phyloP scores from a whole-genome alignment of 2,888 invertebrate species.

The Tetropium fuscum region DNA sequence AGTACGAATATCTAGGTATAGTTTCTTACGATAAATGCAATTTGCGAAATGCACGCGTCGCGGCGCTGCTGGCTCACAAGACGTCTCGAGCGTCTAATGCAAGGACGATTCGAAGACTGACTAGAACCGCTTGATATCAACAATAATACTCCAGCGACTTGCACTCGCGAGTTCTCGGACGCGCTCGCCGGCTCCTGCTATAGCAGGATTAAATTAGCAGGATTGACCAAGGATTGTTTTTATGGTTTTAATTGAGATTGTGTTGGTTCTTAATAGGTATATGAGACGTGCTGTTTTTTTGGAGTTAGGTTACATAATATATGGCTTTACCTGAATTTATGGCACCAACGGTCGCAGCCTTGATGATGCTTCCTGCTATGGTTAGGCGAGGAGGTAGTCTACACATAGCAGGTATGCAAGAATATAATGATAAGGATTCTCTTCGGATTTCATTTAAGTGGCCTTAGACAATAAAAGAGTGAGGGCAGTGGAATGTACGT shows the following conservation, averaged over 20 bases:
- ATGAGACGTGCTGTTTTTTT: conserved; percentile 22
- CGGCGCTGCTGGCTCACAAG: conserved; percentile 28
- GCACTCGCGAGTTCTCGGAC: conserved; percentile 27
- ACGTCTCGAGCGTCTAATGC: conserved; percentile 32
- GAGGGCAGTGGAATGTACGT: no score
- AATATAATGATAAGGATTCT: no score
- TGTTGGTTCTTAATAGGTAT: conserved; percentile 29
- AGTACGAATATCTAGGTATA: conserved; percentile 15
- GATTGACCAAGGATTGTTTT: conserved; percentile 33
- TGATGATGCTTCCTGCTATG: background rate
- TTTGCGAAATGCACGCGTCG: conserved; percentile 25
- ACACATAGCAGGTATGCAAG: no score
- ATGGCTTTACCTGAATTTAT: background rate
- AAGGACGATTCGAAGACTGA: conserved; percentile 36
- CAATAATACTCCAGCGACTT: conserved; percentile 34
- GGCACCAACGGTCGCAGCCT: background rate
- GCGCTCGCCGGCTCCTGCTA: conserved; percentile 31
- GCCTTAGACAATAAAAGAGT: no score
- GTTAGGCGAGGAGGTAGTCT: background rate
- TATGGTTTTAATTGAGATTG: conserved; percentile 29
- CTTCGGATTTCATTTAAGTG: no score
- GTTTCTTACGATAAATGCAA: conserved; percentile 3
- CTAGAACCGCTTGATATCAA: conserved; percentile 27
- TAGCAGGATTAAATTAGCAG: conserved; percentile 38
- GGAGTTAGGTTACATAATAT: background rate